These are phyloP conservation scores for Callyntrura sp. DNA, from an alignment of 2,888 invertebrate genomes.

Conservation along the genomic window DNA sequence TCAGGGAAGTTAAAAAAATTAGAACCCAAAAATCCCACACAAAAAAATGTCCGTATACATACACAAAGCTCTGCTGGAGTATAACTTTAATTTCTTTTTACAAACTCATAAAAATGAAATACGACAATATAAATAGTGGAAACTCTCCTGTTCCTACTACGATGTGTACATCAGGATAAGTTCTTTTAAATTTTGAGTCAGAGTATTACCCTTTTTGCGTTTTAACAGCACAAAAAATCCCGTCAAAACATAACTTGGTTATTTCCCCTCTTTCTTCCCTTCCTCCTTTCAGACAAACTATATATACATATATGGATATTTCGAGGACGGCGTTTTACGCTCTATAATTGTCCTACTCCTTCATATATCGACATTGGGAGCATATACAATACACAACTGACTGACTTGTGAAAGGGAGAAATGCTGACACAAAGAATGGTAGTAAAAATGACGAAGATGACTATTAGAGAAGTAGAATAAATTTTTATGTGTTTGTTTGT, in stretches of 20 bases:
- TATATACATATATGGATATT: no score
- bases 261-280: neutral
- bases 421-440: slow-evolving; percentile 34
- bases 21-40: neutral
- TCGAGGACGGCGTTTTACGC: neutral
- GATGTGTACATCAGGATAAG: neutral
- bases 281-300: no score
- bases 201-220: neutral
- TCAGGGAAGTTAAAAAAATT: no score
- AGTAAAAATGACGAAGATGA: slow-evolving; percentile 35
- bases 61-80: neutral
- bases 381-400: no score
- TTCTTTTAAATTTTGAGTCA: neutral
- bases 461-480: slow-evolving; percentile 56
- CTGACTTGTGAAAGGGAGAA: no score
- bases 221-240: slow-evolving; percentile 16
- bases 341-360: no score
- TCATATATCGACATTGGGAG: neutral
- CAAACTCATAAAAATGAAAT: no score
- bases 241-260: slow-evolving; percentile 21
- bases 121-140: no score
- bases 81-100: no score
- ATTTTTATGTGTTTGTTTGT: slow-evolving; percentile 78
- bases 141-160: neutral
- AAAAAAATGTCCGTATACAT: neutral